Evolutionary conservation across 1,140 invertebrate genomes (phyloP), one percentile per base, ranked within the genome.

Genomic region (Tetraneura akinire): DNA sequence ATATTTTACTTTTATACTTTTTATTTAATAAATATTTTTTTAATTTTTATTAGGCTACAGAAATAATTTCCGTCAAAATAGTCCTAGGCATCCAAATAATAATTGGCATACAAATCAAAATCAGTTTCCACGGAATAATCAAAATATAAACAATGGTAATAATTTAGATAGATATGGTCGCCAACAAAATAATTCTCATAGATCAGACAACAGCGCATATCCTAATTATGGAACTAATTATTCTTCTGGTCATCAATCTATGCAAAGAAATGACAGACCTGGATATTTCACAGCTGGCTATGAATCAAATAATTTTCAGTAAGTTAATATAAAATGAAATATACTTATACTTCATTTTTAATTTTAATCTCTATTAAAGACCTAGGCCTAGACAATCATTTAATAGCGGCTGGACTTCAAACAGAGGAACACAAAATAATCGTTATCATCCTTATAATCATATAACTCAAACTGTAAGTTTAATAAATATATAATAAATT

Each of bases 361-460:
- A 8, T 21, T 47, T 70, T 21, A 21, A 23, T 45, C 47, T 21
- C 3, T 32, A 18, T 51, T 45, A 47, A 37, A 47, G 37, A 10
- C n/a, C 37, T n/a, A 47, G 37, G 6, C n/a, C 37, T n/a, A 55
- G 37, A 18, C 57, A 60, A 60, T 32, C 57, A 23, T 74, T 47
- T 9, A 32, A 66, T 51, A 11, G 51, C 9, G 53, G 68, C 26
- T 45, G 10, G 3, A 14, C 6, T 68, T 21, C 45, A 47, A 13
- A 23, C 4, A 32, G 47, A 26, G 45, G 23, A 18, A n/a, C 47
- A 21, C 29, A 18, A 32, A 62, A 21, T 81, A 55, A 1, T 21
- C 26, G 71, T n/a, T 81, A 81, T 81, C 80, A 81, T 13, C 71
- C 71, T 1, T 81, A 76, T 55, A 62, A 81, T 9, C 60, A 53